These are phyloP conservation scores for Drosophila miranda DNA, from an alignment of 1,140 invertebrate species.

Conservation along the genomic window DNA sequence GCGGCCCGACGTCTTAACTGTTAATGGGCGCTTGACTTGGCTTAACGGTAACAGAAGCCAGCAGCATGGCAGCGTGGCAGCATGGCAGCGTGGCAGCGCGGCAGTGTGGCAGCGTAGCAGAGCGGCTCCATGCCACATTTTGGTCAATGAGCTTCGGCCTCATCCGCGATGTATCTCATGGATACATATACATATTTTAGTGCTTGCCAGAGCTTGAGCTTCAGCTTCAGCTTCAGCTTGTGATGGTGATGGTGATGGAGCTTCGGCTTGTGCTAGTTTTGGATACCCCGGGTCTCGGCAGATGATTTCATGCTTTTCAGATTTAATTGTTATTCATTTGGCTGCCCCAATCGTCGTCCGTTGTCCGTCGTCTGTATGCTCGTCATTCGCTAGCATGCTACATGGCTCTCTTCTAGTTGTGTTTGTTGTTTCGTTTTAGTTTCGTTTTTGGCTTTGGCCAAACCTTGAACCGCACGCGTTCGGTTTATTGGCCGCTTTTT, in stretches of 20 bases:
- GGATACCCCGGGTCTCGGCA: conserved; percentile 46
- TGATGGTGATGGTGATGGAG: neutral
- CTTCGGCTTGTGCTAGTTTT: conserved; percentile 32
- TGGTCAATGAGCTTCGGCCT: conserved; percentile 74
- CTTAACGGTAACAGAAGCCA: conserved; percentile 68
- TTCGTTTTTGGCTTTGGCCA: conserved; percentile 76
- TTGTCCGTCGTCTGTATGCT: conserved; percentile 27
- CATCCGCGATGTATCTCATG: conserved; percentile 46
- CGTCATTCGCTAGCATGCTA: conserved; percentile 41
- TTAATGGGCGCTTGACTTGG: conserved; percentile 73
- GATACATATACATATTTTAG: conserved; percentile 47
- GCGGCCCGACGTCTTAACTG: conserved; percentile 58
- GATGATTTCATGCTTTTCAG: conserved; percentile 80
- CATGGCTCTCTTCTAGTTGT: conserved; percentile 24
- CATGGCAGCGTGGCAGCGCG: neutral
- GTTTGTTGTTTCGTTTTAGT: conserved; percentile 61
- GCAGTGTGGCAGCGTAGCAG: conserved; percentile 1
- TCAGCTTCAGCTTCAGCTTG: conserved; percentile 13
- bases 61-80: conserved; percentile 24
- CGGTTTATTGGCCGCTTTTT: conserved; percentile 82
- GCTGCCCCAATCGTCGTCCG: neutral
- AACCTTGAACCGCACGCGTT: conserved; percentile 80
- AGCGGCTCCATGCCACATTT: conserved; percentile 39
- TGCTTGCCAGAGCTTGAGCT: conserved; percentile 28
- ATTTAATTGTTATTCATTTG: conserved; percentile 80